These are phyloP conservation scores for Phytoseiulus persimilis DNA, from an alignment of 2,888 invertebrate genomes.

Conservation along the genomic window DNA sequence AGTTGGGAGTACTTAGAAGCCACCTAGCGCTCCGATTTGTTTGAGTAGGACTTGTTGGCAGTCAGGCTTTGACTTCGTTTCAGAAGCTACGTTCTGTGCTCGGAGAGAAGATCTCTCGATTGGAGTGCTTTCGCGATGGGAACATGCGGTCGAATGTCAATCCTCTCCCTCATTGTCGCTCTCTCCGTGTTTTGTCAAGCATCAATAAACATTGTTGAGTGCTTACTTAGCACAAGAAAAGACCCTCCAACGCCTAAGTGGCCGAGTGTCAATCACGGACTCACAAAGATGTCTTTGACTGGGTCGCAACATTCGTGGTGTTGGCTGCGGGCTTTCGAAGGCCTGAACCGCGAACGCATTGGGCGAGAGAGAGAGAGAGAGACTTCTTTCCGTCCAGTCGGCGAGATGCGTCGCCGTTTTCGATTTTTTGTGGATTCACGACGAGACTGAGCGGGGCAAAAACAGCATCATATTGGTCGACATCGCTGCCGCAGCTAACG, in stretches of 20 bases:
- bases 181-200: not conserved
- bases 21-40: too few relatives aligned
- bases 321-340: not conserved
- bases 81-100: not conserved
- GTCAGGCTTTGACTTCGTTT: too few relatives aligned
- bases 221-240: not conserved
- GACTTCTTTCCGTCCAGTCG: not conserved
- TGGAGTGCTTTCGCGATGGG: not conserved
- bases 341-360: not conserved
- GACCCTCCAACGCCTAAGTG: not conserved
- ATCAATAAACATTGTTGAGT: not conserved
- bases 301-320: not conserved
- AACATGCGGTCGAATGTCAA: not conserved
- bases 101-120: not conserved
- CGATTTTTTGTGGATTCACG: not conserved
- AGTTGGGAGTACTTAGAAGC: too few relatives aligned
- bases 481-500: not conserved
- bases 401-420: not conserved
- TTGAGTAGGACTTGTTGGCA: too few relatives aligned
- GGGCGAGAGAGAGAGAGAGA: not conserved
- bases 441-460: not conserved
- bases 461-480: not conserved
- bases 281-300: not conserved
- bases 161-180: not conserved
- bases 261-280: not conserved